A percentile compares a stretch with the other conserved stretches of the same genome.
phyloP scores from a whole-genome alignment of 2,113 vertebrate species.

The Salvelinus fontinalis region DNA sequence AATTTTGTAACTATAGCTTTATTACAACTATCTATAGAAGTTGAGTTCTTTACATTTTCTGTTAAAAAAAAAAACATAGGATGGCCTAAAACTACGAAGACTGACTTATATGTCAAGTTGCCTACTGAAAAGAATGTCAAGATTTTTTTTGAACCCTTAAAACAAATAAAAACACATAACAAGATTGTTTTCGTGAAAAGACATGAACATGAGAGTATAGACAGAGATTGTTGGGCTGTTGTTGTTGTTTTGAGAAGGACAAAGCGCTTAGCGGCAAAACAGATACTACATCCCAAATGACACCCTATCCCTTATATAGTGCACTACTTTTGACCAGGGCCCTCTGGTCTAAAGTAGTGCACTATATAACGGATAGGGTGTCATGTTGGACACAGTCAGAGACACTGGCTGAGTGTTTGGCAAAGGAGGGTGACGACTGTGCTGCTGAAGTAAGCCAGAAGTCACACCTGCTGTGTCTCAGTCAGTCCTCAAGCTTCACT shows the following conservation, averaged over 20 bases:
- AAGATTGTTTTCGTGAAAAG: neutral
- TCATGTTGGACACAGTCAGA: neutral
- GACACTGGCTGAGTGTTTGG: constrained; percentile 22
- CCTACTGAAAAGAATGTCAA: no score
- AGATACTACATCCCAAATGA: neutral
- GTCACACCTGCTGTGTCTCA: neutral
- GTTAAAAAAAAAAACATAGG: constrained; percentile 28
- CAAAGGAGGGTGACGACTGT: constrained; percentile 30
- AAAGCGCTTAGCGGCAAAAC: constrained; percentile 12
- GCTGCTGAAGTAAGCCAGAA: constrained; percentile 31
- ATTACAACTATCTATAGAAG: constrained; percentile 13
- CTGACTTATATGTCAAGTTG: constrained; percentile 10
- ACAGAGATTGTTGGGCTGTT: constrained; percentile 23
- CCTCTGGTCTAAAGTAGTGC: no score
- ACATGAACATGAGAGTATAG: neutral
- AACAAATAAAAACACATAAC: constrained; percentile 28
- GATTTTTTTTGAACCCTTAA: neutral
- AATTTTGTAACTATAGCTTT: constrained; percentile 5
- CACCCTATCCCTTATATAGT: no score
- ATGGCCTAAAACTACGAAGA: constrained; percentile 33
- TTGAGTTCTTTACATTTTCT: neutral
- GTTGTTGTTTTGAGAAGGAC: constrained; percentile 31
- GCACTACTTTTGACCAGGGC: no score
- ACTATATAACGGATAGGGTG: no score
- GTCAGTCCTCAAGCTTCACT: neutral